Evolutionary conservation across 2,888 invertebrate species (phyloP).

Genomic region (Saturnia japonica): DNA sequence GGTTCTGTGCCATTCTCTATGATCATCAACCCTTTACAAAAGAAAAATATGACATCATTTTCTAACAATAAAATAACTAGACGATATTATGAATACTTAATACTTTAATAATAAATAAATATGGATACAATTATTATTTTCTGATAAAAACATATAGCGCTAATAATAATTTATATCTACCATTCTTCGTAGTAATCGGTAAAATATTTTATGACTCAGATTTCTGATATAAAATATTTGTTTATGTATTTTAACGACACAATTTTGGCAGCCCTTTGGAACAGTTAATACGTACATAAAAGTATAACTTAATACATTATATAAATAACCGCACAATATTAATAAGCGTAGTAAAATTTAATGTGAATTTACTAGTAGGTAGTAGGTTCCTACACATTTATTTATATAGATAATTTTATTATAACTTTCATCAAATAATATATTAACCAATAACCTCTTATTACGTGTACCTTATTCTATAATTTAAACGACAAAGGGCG

Average conservation of each 20-base stretch:
- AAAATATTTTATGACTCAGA: not conserved
- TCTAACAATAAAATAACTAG: not conserved
- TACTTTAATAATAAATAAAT: not conserved
- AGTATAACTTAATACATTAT: not conserved
- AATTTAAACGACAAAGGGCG: not conserved
- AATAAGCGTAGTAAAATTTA: not conserved
- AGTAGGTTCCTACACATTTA: not conserved
- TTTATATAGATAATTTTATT: slow-evolving; percentile 4
- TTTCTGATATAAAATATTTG: not conserved
- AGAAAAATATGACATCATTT: not conserved
- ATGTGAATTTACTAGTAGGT: not conserved
- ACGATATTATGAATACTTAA: not conserved
- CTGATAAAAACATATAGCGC: not conserved
- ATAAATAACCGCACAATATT: not conserved
- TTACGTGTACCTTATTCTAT: not conserved
- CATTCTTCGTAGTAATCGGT: not conserved
- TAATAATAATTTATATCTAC: slow-evolving; percentile 3
- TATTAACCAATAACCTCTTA: not conserved
- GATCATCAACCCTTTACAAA: not conserved
- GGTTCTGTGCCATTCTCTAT: not conserved
- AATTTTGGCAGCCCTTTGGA: slow-evolving; percentile 22
- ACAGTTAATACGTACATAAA: not conserved
- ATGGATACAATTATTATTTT: not conserved
- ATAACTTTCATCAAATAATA: not conserved
- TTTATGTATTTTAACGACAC: not conserved